Conservation (phyloP, 2,113 vertebrate species). For the Prolemur simus region DNA sequence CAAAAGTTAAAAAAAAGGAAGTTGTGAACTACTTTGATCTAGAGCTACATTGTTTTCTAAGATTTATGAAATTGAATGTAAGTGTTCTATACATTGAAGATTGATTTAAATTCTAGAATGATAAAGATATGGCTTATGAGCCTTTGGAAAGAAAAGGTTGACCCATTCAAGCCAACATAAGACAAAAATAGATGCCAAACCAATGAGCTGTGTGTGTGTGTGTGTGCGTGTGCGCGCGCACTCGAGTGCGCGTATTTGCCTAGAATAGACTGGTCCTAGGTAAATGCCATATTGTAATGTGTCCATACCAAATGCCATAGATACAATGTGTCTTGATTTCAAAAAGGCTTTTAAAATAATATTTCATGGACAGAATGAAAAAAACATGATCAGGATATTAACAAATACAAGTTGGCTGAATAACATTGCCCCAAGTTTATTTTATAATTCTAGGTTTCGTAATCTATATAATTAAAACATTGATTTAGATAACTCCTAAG, state of each 20-base stretch:
- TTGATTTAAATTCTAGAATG: background rate
- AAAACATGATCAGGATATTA: background rate
- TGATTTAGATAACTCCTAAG: background rate
- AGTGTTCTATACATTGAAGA: background rate
- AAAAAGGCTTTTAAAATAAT: background rate
- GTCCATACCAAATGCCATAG: background rate
- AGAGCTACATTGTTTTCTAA: background rate
- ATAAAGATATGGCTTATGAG: background rate
- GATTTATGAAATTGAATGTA: background rate
- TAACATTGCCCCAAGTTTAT: background rate
- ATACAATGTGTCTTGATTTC: background rate
- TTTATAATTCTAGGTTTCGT: conserved; percentile 1
- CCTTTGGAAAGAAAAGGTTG: conserved; percentile 1
- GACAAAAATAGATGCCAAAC: background rate
- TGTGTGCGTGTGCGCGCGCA: background rate
- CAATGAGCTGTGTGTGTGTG: background rate
- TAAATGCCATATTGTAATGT: background rate
- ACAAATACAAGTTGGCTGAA: background rate
- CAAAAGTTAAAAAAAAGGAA: background rate
- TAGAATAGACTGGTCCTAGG: background rate
- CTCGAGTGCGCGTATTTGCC: background rate
- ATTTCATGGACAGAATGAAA: background rate
- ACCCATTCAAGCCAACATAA: background rate
- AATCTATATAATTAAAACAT: background rate
- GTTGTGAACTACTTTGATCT: background rate